Percentiles rank a stretch among this genome's conserved stretches.
These are phyloP conservation scores for Serranus cabrilla DNA, from an alignment of 2,797 vertebrate genomes.

Conservation along the genomic window DNA sequence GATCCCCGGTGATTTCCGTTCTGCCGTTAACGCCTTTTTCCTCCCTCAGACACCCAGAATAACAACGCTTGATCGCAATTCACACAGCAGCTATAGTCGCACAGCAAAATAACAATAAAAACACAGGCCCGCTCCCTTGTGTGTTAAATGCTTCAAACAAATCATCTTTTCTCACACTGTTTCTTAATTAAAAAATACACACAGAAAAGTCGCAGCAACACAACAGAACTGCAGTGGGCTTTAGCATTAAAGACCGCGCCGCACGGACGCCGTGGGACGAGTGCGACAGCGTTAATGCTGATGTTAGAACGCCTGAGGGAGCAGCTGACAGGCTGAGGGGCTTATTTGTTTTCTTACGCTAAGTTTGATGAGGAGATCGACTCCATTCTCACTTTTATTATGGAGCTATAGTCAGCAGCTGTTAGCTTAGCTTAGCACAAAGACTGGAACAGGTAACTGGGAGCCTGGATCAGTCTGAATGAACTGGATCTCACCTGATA, in stretches of 20 bases:
- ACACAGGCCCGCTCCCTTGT: conserved; percentile 19
- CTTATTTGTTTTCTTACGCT: neutral
- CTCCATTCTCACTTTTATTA: neutral
- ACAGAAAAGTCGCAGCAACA: conserved; percentile 1
- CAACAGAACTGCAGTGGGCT: neutral
- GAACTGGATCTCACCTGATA: too few relatives aligned
- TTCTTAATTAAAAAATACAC: conserved; percentile 57
- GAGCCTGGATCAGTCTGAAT: neutral
- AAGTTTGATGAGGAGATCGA: neutral
- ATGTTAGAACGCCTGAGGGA: neutral
- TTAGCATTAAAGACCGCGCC: neutral
- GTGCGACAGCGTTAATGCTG: neutral
- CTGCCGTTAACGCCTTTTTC: conserved; percentile 43
- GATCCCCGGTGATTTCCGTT: conserved; percentile 49
- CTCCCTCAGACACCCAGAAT: conserved; percentile 44
- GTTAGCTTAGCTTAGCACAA: neutral
- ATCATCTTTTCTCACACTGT: conserved; percentile 38
- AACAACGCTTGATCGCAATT: conserved; percentile 33
- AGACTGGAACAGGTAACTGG: too few relatives aligned
- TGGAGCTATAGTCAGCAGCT: neutral
- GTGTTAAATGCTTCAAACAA: conserved; percentile 43
- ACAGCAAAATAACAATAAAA: conserved; percentile 43
- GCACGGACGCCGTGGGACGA: neutral
- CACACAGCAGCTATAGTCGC: conserved; percentile 38
- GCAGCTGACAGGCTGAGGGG: neutral